Base-by-base conservation (phyloP, 2,888 invertebrate genomes). In the Allacma fusca region DNA sequence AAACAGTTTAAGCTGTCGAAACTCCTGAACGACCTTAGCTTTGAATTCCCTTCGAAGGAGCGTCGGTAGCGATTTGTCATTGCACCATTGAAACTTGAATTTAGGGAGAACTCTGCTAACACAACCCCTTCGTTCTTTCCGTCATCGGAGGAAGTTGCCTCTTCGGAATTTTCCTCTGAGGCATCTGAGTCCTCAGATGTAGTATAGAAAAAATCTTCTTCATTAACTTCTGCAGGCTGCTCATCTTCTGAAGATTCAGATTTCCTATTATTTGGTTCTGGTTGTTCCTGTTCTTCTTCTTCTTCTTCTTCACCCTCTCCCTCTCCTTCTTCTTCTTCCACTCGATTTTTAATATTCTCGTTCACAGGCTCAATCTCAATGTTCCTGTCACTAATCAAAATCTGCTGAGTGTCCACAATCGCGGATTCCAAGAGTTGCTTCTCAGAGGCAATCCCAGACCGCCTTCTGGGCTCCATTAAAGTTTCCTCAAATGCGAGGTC, bases 1-100 rank as follows among this genome's bases (percentile, higher is more conserved):
- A 84, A 75, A 44, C 80, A 77, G 77, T 88, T 87, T 62, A 89
- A 85, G 73, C 89, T 89, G 85, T 89, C 89, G 85, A 88, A 88
- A 82, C 89, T 89, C 23, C 88, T 86, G 79, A 88, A 88, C 0
- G 88, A 88, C 73, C 88, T 86, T 75, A 89, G 85, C 69, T 86
- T 86, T 0, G 83, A 77, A 34, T 77, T 70, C 23, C 80, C 79
- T 50, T 84, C 84, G 59, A 83, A 84, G 16, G 83, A 82, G 26
- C 83, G 81, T 21, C 84, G 76, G 67, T 75, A 80, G 4, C 67
- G 26, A 28, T 62, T 62, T 76, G 75, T 72, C 43, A 78, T 77
- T 26, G 78, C 76, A 23, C 44, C 50, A 43, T 64, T 65, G 40
- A 71, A 77, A 26, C 71, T 71, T 21, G 82, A 78, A 57, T 80